These are phyloP conservation scores for Erythrolamprus reginae DNA, from an alignment of 2,113 vertebrate species.

Conservation along the genomic window DNA sequence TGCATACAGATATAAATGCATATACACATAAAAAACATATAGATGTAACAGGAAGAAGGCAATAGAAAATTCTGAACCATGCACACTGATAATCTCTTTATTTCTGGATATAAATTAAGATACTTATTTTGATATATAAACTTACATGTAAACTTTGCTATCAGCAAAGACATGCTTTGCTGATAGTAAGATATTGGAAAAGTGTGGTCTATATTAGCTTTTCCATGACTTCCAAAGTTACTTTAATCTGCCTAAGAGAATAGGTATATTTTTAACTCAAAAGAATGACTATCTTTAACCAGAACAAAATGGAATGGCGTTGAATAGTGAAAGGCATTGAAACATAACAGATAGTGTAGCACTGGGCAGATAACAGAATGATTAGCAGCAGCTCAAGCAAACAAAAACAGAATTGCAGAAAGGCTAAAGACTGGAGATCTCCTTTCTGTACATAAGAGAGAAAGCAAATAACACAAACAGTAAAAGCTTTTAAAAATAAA, in stretches of 20 bases:
- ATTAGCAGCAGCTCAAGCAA: not conserved
- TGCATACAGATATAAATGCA: not conserved
- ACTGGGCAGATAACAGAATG: not conserved
- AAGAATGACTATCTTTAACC: not conserved
- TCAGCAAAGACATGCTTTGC: not conserved
- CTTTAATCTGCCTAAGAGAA: not conserved
- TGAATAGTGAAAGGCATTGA: not conserved
- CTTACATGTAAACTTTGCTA: not conserved
- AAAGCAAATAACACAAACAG: not conserved
- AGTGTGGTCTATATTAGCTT: not conserved
- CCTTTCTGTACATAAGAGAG: not conserved
- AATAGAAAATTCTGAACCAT: not conserved
- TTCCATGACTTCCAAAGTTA: not conserved
- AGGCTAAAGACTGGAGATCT: not conserved
- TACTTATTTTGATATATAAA: not conserved
- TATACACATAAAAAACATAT: not conserved
- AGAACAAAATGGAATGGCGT: not conserved
- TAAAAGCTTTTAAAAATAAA: not conserved
- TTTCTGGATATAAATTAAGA: not conserved
- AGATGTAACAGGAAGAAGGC: not conserved
- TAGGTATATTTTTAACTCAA: not conserved
- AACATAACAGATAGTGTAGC: not conserved
- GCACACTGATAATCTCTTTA: not conserved
- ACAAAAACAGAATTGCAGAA: not conserved
- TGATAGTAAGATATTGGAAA: not conserved